A percentile compares a stretch with the other conserved stretches of the same genome.
Conservation (phyloP, 2,113 vertebrate species). For the Campylomormyrus numenius region DNA sequence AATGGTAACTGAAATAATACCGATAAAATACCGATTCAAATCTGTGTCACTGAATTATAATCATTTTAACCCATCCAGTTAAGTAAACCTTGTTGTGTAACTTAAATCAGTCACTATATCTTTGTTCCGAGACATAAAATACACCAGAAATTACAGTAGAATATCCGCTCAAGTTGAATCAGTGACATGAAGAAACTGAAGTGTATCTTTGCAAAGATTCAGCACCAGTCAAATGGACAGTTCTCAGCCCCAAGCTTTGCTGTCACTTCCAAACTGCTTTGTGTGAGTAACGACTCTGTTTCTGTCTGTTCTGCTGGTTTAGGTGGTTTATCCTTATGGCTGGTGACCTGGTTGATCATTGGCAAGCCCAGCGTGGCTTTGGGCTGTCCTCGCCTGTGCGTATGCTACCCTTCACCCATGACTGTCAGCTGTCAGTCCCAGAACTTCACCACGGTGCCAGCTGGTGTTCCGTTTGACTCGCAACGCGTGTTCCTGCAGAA, state of each 20-base stretch:
- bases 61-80: background rate
- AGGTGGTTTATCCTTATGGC: conserved; percentile 69
- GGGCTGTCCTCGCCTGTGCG: conserved; percentile 82
- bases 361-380: conserved; percentile 60
- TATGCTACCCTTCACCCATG: conserved; percentile 91
- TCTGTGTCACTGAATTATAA: background rate
- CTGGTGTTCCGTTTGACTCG: conserved; percentile 75
- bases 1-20: background rate
- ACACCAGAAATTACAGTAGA: background rate
- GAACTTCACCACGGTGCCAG: conserved; percentile 84
- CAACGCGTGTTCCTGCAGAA: conserved; percentile 96
- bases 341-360: conserved; percentile 72
- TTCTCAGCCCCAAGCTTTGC: conserved; percentile 13
- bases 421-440: conserved; percentile 97
- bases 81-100: background rate
- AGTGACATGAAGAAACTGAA: background rate
- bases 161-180: background rate
- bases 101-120: background rate
- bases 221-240: conserved; percentile 10
- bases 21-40: background rate
- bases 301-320: background rate
- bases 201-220: background rate
- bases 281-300: conserved; percentile 16
- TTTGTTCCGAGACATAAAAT: background rate
- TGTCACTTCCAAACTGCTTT: background rate